Evolutionary conservation across 2,797 vertebrate genomes (phyloP), one percentile per base, ranked within the genome.

Genomic region (Anomalospiza imberbis): DNA sequence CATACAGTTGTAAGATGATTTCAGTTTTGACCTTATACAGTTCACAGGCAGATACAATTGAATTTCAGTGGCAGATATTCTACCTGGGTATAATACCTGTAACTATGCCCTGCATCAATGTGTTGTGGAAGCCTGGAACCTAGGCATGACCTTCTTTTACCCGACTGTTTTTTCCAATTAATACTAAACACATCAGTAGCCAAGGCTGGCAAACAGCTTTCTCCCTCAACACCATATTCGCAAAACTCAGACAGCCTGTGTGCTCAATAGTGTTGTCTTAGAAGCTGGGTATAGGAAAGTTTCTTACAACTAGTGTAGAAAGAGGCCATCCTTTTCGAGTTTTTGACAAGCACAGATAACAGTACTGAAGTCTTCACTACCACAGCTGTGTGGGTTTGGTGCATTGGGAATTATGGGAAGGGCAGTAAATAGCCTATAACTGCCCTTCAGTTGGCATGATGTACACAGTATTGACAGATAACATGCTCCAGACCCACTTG

Each of bases 361-460:
- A 25, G 12, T 38, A 47, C 29, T 14, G 38, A 48, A 57, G 45
- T 67, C 36, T 25, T 75, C 12, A 9, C 19, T 42, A 13, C 7
- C 54, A 70, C n/a, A 70, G 24, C 36, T 42, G 8, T 10, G 8
- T 1, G 0, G 11, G n/a, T 66, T n/a, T 67, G 74, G 29, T 63
- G 42, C 58, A 38, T 0, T 84, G 67, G 50, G 62, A 84, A 67
- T 60, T 50, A 73, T 16, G 55, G 17, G 24, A 63, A 74, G 38
- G 53, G 50, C 58, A 57, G 29, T 17, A 63, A 77, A 13, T 6
- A 7, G 31, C 45, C 42, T 71, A 65, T 75, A 45, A 51, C 40
- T 2, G 19, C 21, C 32, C 65, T 57, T 44, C 0, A 0, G 17
- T 26, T 83, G 74, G 65, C 79, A 72, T 2, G 4, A 55, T 65